Percentiles rank a stretch among this genome's conserved stretches.
Evolutionary conservation across 2,797 vertebrate genomes (phyloP).

Genomic region (Ctenosaura bakeri): DNA sequence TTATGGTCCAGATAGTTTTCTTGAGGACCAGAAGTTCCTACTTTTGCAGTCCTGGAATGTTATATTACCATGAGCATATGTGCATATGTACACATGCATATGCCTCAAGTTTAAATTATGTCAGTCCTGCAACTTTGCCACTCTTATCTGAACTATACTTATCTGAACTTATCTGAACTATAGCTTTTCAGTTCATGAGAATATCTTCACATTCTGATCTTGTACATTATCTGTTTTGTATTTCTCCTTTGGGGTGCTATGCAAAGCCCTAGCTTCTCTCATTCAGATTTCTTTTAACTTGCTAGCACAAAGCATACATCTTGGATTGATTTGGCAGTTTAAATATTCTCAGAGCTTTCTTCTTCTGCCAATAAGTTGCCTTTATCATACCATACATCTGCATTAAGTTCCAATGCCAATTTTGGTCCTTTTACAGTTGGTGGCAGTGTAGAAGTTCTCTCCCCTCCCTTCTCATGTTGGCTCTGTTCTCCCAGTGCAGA

Average conservation of each 20-base stretch:
- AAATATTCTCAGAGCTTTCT: background rate
- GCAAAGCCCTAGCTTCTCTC: background rate
- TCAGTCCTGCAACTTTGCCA: background rate
- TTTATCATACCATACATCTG: background rate
- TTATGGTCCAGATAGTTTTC: background rate
- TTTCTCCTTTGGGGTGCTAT: background rate
- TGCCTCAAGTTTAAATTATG: background rate
- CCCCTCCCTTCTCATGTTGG: background rate
- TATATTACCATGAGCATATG: background rate
- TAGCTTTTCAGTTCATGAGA: background rate
- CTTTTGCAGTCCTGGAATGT: background rate
- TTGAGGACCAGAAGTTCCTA: background rate
- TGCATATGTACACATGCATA: too few species aligned
- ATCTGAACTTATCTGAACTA: background rate
- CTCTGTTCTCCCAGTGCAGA: background rate
- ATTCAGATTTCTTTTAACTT: background rate
- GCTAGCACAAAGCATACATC: background rate
- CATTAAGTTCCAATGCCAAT: background rate
- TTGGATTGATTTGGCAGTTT: background rate
- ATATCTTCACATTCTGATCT: background rate
- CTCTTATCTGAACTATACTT: background rate
- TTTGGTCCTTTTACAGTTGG: background rate
- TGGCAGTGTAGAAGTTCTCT: background rate
- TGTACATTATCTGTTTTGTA: background rate
- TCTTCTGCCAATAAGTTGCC: background rate